Percentiles rank a stretch among this genome's conserved stretches.
Conservation (phyloP, 2,113 vertebrate species). For the Aptenodytes forsteri region DNA sequence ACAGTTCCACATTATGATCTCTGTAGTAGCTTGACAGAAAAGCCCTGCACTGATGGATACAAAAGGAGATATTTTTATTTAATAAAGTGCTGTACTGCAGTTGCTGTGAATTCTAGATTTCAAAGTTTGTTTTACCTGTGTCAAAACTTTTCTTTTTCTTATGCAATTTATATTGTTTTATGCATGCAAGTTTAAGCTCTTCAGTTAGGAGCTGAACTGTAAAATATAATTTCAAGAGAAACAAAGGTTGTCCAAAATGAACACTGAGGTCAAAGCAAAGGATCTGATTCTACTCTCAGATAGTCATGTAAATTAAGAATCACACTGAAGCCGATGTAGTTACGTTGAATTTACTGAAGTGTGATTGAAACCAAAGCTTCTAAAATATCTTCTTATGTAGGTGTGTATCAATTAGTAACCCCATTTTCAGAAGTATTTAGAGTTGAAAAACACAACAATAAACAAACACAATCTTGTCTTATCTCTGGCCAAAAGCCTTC, state of each 20-base stretch:
- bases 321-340: neutral
- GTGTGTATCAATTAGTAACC: neutral
- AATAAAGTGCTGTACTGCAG: neutral
- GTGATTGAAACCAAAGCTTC: neutral
- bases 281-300: neutral
- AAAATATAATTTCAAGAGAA: neutral
- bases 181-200: neutral
- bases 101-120: neutral
- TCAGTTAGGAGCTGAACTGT: neutral
- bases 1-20: constrained; percentile 95
- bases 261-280: neutral
- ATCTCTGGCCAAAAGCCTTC: neutral
- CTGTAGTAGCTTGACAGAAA: constrained; percentile 94
- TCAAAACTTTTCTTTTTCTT: neutral
- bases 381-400: neutral
- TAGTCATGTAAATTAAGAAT: neutral
- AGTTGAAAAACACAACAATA: neutral
- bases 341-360: neutral
- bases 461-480: neutral
- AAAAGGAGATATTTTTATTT: constrained; percentile 18
- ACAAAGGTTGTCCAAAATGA: neutral
- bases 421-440: neutral
- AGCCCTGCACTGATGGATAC: constrained; percentile 82
- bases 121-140: neutral
- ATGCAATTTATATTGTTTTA: neutral